Evolutionary conservation across 2,888 invertebrate genomes (phyloP).

Genomic region (Poecilus cupreus): DNA sequence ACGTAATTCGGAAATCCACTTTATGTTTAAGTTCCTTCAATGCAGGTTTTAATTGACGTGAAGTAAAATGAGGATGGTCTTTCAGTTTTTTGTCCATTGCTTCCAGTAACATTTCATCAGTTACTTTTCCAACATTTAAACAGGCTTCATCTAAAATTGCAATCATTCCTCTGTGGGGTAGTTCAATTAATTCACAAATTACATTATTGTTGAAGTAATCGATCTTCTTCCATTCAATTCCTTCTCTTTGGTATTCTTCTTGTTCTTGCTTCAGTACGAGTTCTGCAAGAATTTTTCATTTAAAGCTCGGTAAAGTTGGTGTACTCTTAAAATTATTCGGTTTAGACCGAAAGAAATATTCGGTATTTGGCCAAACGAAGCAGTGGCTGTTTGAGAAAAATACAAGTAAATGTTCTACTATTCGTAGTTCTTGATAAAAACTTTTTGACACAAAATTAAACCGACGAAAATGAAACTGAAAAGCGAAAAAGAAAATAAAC

Average conservation of each 20-base stretch:
- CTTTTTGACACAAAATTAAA: too few species aligned
- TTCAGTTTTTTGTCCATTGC: conserved; percentile 93
- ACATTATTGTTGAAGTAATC: conserved; percentile 98
- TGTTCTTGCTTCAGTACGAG: conserved; percentile 98
- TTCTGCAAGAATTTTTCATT: conserved; percentile 76
- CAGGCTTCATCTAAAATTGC: conserved; percentile 98
- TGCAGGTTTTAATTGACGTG: conserved; percentile 86
- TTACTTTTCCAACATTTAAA: conserved; percentile 94
- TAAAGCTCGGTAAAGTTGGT: too few species aligned
- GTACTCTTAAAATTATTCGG: conserved; percentile 4
- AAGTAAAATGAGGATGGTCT: conserved; percentile 92
- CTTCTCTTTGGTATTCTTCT: conserved; percentile 96
- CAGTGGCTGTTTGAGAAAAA: too few species aligned
- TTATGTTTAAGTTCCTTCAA: conserved; percentile 88
- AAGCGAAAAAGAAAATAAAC: too few species aligned
- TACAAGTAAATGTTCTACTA: too few species aligned
- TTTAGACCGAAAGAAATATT: too few species aligned
- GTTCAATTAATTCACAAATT: conserved; percentile 97
- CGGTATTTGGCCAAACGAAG: too few species aligned
- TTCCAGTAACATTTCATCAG: conserved; percentile 88
- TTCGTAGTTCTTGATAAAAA: too few species aligned
- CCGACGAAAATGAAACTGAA: too few species aligned
- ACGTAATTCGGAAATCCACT: conserved; percentile 88
- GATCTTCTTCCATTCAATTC: conserved; percentile 95
- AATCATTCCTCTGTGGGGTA: conserved; percentile 91